Percentiles rank a stretch among this genome's conserved stretches.
Conservation (phyloP, 2,888 invertebrate genomes). For the Diploptera punctata region DNA sequence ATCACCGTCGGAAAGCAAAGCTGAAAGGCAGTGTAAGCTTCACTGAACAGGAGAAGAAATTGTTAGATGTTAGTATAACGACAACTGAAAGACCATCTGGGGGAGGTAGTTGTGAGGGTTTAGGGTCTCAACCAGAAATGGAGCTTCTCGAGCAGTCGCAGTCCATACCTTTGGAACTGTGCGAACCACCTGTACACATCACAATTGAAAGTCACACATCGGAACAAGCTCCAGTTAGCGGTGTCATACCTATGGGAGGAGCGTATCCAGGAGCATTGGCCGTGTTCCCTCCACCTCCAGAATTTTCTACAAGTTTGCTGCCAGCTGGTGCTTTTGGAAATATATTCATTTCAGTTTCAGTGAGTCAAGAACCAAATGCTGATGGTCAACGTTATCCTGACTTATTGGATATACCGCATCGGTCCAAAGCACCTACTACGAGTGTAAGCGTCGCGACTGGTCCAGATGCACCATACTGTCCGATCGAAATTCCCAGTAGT, state of each 20-base stretch:
- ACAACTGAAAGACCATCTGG: conserved; percentile 66
- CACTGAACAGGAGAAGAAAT: conserved; percentile 87
- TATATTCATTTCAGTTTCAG: conserved; percentile 84
- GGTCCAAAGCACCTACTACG: conserved; percentile 54
- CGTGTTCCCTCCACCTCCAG: conserved; percentile 63
- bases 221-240: conserved; percentile 45
- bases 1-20: conserved; percentile 66
- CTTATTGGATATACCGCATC: conserved; percentile 73
- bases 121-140: conserved; percentile 68
- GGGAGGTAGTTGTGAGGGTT: conserved; percentile 66
- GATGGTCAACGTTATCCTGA: conserved; percentile 75
- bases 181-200: conserved; percentile 57
- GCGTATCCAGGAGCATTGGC: conserved; percentile 58
- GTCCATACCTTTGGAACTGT: conserved; percentile 49
- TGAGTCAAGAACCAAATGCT: conserved; percentile 70
- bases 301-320: conserved; percentile 62
- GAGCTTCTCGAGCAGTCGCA: conserved; percentile 56
- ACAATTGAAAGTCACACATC: conserved; percentile 58
- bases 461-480: conserved; percentile 48
- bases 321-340: conserved; percentile 71
- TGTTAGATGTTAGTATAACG: conserved; percentile 80
- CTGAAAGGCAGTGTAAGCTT: conserved; percentile 82
- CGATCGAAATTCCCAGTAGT: conserved; percentile 55
- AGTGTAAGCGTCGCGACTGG: conserved; percentile 55
- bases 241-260: conserved; percentile 53